Evolutionary conservation across 2,113 vertebrate genomes (phyloP).

Genomic region (Danionella cerebrum): DNA sequence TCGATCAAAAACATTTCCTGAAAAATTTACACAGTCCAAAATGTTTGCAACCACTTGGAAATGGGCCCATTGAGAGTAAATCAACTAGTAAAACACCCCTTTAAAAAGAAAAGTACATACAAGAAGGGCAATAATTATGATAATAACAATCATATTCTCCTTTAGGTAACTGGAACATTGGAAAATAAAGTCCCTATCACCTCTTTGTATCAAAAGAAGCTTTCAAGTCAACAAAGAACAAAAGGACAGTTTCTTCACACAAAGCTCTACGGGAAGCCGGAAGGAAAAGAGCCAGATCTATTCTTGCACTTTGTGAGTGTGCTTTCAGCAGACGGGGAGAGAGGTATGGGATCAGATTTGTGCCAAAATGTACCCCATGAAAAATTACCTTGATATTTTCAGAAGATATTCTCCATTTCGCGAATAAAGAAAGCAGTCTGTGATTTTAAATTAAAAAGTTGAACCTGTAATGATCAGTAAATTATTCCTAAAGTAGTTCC

Average conservation of each 20-base stretch:
- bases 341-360: too few relatives aligned
- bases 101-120: constrained; percentile 65
- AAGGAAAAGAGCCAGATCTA: constrained; percentile 61
- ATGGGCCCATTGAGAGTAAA: too few relatives aligned
- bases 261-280: constrained; percentile 69
- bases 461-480: too few relatives aligned
- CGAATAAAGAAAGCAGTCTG: too few relatives aligned
- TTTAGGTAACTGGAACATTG: constrained; percentile 75
- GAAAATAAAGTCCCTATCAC: constrained; percentile 65
- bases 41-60: too few relatives aligned
- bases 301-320: constrained; percentile 95
- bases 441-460: too few relatives aligned
- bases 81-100: constrained; percentile 29
- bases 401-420: too few relatives aligned
- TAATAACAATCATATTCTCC: constrained; percentile 59
- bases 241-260: constrained; percentile 64
- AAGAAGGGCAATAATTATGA: constrained; percentile 58
- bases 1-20: too few relatives aligned
- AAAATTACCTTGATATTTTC: too few relatives aligned
- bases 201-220: constrained; percentile 51
- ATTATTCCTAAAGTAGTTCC: too few relatives aligned
- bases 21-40: too few relatives aligned
- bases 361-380: too few relatives aligned
- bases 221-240: constrained; percentile 53
- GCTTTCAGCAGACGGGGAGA: constrained; percentile 82